A percentile compares a stretch with the other conserved stretches of the same genome.
phyloP scores from a whole-genome alignment of 2,888 invertebrate species.

The Thelaira solivaga region DNA sequence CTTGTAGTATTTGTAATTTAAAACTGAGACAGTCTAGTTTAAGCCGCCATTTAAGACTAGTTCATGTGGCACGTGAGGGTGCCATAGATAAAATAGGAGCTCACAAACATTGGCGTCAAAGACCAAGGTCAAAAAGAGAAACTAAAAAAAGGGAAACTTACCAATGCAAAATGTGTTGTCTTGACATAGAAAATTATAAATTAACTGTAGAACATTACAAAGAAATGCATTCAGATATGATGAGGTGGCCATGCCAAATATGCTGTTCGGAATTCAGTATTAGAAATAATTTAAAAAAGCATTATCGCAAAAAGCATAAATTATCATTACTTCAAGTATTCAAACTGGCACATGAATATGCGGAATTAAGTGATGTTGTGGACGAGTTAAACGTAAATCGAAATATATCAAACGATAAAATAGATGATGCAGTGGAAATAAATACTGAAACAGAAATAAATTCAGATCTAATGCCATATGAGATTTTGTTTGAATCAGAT shows the following conservation, averaged over 20 bases:
- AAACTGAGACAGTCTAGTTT: constrained; percentile 26
- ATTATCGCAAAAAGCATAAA: constrained; percentile 31
- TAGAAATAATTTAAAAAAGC: constrained; percentile 4
- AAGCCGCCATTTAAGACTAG: constrained; percentile 22
- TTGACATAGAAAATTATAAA: constrained; percentile 18
- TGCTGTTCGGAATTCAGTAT: constrained; percentile 10
- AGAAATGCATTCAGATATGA: constrained; percentile 3
- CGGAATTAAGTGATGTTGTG: constrained; percentile 11
- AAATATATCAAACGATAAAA: not conserved
- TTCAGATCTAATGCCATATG: not conserved
- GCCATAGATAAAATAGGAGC: not conserved
- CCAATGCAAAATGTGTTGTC: constrained; percentile 29
- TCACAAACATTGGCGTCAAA: not conserved
- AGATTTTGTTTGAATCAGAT: not conserved
- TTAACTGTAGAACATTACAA: constrained; percentile 25
- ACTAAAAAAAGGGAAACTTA: not conserved
- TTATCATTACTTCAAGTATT: constrained; percentile 17
- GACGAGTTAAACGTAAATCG: not conserved
- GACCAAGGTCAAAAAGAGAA: not conserved
- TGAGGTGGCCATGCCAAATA: constrained; percentile 7
- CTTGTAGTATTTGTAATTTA: constrained; percentile 38
- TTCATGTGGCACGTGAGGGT: constrained; percentile 19
- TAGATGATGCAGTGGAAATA: not conserved
- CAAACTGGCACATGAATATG: constrained; percentile 19
- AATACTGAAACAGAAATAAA: no score